Evolutionary conservation across 2,888 invertebrate genomes (phyloP).

Genomic region (Cryptus viduatorius): DNA sequence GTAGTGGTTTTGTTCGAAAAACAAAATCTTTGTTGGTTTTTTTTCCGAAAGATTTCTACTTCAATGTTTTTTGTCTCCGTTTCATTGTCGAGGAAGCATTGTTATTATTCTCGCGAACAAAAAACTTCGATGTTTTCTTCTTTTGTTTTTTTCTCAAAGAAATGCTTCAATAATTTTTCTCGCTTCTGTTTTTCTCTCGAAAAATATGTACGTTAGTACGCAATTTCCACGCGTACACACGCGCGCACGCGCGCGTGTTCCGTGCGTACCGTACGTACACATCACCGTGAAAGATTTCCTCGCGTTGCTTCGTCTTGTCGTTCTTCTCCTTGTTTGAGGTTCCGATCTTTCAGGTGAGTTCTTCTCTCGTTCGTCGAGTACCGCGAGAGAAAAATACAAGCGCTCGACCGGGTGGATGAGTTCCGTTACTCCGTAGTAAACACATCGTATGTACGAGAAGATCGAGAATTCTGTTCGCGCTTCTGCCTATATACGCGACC

Average conservation of each 20-base stretch:
- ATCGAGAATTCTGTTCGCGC: constrained; percentile 46
- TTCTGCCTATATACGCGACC: not conserved
- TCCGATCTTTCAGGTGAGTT: constrained; percentile 40
- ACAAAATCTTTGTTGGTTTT: no score
- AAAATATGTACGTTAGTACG: not conserved
- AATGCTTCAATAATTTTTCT: no score
- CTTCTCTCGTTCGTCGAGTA: constrained; percentile 17
- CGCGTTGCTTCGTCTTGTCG: not conserved
- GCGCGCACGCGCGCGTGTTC: no score
- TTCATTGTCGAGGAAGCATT: no score
- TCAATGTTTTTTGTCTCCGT: no score
- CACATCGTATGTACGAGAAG: constrained; percentile 38
- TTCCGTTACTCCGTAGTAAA: constrained; percentile 66
- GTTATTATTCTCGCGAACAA: no score
- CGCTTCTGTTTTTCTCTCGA: no score
- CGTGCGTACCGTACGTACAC: not conserved
- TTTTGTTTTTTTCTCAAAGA: no score
- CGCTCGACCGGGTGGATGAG: constrained; percentile 34
- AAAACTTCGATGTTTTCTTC: no score
- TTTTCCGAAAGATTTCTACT: no score
- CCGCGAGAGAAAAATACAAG: constrained; percentile 27
- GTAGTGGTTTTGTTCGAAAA: no score
- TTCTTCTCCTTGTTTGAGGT: constrained; percentile 27
- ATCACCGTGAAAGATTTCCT: not conserved
- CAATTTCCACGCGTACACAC: not conserved